These are phyloP conservation scores for Zoanthus solanderi DNA, from an alignment of 92 coral and sea anemone species.

Conservation along the genomic window DNA sequence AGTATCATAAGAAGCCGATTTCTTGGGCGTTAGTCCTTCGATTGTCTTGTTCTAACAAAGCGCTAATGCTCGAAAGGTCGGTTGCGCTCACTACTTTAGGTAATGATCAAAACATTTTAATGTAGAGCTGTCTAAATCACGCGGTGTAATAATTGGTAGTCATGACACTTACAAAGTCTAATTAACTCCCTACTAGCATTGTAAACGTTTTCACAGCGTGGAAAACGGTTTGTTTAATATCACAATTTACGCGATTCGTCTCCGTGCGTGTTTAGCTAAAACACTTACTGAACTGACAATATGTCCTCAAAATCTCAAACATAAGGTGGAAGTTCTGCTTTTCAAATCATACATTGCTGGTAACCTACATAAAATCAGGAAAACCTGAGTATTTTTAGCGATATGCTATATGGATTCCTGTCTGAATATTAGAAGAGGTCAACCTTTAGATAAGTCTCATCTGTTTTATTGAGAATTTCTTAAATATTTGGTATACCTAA, in stretches of 20 bases:
- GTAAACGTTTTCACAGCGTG: slow-evolving; percentile 13
- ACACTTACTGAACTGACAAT: not conserved
- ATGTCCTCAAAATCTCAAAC: not conserved
- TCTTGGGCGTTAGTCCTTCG: too few relatives aligned
- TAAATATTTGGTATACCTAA: not conserved
- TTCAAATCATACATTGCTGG: not conserved
- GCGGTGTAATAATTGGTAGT: not conserved
- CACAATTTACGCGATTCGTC: not conserved
- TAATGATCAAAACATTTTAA: not conserved
- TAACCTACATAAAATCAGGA: not conserved
- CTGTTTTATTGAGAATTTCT: not conserved
- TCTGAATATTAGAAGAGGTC: not conserved
- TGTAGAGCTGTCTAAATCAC: not conserved
- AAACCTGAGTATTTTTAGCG: not conserved
- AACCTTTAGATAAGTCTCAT: not conserved
- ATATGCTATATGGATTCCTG: not conserved
- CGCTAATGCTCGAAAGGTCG: too few relatives aligned
- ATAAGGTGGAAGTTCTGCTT: slow-evolving; percentile 6
- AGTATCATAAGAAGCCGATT: too few relatives aligned
- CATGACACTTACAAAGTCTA: not conserved
- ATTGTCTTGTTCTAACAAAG: too few relatives aligned
- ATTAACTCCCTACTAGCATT: slow-evolving; percentile 26
- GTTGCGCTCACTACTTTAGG: not conserved
- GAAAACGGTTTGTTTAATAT: not conserved
- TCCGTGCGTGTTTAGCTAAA: not conserved